Percentiles rank a stretch among this genome's conserved stretches.
phyloP scores from a whole-genome alignment of 1,140 invertebrate genomes.

The Neomicropteryx cornuta region DNA sequence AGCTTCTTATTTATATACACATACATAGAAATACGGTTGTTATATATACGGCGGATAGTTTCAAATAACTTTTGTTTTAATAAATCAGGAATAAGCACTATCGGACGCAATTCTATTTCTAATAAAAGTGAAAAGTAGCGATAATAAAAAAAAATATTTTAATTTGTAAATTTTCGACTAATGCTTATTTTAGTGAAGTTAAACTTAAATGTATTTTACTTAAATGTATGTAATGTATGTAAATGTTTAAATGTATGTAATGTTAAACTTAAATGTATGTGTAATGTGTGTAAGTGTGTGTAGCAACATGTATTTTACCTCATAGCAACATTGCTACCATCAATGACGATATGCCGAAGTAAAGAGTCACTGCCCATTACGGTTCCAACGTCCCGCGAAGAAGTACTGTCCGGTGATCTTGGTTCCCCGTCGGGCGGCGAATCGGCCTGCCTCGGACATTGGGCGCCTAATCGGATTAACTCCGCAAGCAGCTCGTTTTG shows the following conservation, averaged over 20 bases:
- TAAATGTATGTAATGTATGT: neutral
- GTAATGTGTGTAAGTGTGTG: too few relatives aligned
- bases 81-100: too few relatives aligned
- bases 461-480: conserved; percentile 62
- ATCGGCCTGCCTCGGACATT: conserved; percentile 25
- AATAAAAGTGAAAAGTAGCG: too few relatives aligned
- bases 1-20: too few relatives aligned
- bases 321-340: conserved; percentile 97
- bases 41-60: too few relatives aligned
- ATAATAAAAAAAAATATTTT: conserved; percentile 6
- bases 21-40: too few relatives aligned
- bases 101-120: too few relatives aligned
- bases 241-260: neutral
- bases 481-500: conserved; percentile 81
- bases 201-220: conserved; percentile 1
- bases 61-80: too few relatives aligned
- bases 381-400: conserved; percentile 20
- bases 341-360: conserved; percentile 83
- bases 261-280: neutral
- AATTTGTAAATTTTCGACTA: neutral
- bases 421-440: conserved; percentile 19
- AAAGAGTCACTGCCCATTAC: conserved; percentile 23
- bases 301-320: too few relatives aligned
- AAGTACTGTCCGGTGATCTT: conserved; percentile 7
- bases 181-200: too few relatives aligned